Base-by-base conservation (phyloP, 1,140 invertebrate genomes). In the Drosophila rufa region DNA sequence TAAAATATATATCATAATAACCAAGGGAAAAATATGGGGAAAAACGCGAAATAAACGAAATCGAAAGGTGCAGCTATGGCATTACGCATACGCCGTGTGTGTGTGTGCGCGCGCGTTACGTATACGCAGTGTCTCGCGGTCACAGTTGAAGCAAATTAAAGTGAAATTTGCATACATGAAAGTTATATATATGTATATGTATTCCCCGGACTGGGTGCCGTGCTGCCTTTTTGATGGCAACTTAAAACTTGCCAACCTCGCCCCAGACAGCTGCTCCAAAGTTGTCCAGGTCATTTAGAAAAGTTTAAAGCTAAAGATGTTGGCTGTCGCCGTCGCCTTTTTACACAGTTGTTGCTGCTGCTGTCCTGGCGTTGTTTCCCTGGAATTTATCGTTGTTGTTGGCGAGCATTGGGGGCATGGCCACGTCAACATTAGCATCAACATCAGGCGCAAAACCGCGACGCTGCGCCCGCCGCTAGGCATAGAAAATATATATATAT, bases 201-300 rank as follows among this genome's bases (percentile, higher is more conserved):
- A 30, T 30, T 30, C 27, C 27, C 43, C 47, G 9, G 15, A 19
- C 42, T 47, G 27, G 11, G 14, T 30, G 40, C 12, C 67, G 12
- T 47, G 33, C 57, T 59, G 48, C 64, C 64, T 56, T 78, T 78
- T 61, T 78, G 67, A 77, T 84, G 82, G 67, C 65, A 87, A 80
- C 75, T 76, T 73, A 47, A 68, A 80, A 82, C 47, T 86, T 70
- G 79, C 59, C 61, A 57, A 69, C 75, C 60, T 60, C 57, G 71
- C 45, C 80, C 45, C 76, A 86, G 84, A 81, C 81, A 89, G 85
- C 85, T 89, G 85, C 78, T 90, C 81, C 89, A 79, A 89, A 90
- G 69, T 89, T 89, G 84, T 81, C 79, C 56, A 73, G 84, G 84
- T 89, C 84, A 89, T 89, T 87, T 89, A 79, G 62, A 86, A 56